Percentiles rank a stretch among this genome's conserved stretches.
Evolutionary conservation across 2,113 vertebrate genomes (phyloP).

Genomic region (Myotis yumanensis): DNA sequence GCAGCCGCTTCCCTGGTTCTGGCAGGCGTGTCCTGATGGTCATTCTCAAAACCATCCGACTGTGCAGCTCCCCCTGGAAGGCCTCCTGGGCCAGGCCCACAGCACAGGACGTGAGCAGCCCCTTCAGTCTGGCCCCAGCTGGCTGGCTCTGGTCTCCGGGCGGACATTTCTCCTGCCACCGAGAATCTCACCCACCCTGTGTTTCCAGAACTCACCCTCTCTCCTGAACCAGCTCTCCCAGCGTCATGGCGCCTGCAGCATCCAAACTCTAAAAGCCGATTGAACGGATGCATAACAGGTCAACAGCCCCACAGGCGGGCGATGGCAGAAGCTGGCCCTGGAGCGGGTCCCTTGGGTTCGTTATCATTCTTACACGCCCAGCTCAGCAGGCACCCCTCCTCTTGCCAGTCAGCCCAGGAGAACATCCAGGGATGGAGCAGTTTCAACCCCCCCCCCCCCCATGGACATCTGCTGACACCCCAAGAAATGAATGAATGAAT

Average conservation of each 20-base stretch:
- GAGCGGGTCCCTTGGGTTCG: no score
- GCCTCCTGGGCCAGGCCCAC: neutral
- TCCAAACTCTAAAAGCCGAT: neutral
- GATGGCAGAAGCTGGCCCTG: neutral
- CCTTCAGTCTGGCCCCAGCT: neutral
- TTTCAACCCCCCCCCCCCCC: neutral
- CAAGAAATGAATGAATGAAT: no score
- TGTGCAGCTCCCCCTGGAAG: neutral
- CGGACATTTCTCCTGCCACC: neutral
- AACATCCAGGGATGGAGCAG: no score
- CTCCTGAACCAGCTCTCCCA: neutral
- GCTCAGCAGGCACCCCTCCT: neutral
- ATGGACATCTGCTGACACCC: neutral
- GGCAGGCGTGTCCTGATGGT: neutral
- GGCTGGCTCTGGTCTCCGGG: neutral
- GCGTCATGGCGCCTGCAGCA: neutral
- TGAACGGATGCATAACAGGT: neutral
- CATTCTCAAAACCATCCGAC: neutral
- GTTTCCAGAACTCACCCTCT: neutral
- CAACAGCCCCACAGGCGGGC: rapidly evolving
- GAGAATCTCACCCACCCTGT: neutral
- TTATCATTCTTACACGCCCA: neutral
- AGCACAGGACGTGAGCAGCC: neutral
- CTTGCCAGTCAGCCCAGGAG: neutral
- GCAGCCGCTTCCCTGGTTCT: neutral